A percentile compares a stretch with the other conserved stretches of the same genome.
Evolutionary conservation across 2,888 invertebrate species (phyloP).

Genomic region (Apomyelois bistriatella): DNA sequence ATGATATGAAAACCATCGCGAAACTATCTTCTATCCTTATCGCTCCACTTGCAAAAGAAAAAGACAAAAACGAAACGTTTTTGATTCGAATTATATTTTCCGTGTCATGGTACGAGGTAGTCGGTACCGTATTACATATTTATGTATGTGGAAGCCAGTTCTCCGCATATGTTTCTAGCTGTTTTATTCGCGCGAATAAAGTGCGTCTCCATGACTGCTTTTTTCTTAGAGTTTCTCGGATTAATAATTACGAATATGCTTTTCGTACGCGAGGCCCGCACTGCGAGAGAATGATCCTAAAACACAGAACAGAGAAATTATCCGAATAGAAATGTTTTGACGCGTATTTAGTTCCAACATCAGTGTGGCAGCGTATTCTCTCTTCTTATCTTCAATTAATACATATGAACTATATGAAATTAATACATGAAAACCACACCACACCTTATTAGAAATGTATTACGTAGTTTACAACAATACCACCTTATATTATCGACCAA

Average conservation of each 20-base stretch:
- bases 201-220: slow-evolving; percentile 41
- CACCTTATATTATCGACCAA: slow-evolving; percentile 14
- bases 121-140: slow-evolving; percentile 51
- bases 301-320: no score
- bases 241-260: slow-evolving; percentile 19
- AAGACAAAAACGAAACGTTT: neutral
- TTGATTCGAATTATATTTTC: neutral
- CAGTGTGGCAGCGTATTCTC: no score
- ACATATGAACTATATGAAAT: no score
- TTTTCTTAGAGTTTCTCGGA: slow-evolving; percentile 37
- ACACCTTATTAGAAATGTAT: no score
- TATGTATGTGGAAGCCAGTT: slow-evolving; percentile 62
- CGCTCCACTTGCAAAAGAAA: neutral
- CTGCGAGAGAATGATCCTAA: slow-evolving; percentile 3
- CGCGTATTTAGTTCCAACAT: no score
- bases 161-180: slow-evolving; percentile 66
- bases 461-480: no score
- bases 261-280: neutral
- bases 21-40: neutral
- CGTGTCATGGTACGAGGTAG: slow-evolving; percentile 17
- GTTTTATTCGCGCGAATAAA: slow-evolving; percentile 68
- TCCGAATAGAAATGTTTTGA: no score
- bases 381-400: no score
- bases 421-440: no score
- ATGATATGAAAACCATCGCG: slow-evolving; percentile 12